Evolutionary conservation across 2,113 vertebrate genomes (phyloP).

Genomic region (Morone chrysops): DNA sequence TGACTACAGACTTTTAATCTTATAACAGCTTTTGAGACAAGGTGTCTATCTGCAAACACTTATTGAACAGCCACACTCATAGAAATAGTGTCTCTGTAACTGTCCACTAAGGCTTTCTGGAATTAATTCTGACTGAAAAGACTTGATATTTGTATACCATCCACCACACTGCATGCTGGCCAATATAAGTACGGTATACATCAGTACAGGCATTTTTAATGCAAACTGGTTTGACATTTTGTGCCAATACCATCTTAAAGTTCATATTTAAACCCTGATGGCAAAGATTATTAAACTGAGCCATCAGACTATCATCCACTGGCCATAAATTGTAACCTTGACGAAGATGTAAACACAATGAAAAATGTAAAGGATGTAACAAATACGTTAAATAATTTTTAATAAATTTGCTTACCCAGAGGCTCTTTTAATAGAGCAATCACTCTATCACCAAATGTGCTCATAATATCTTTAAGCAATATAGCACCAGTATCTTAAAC

Average conservation of each 20-base stretch:
- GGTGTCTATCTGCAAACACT: not conserved
- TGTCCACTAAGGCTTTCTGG: not conserved
- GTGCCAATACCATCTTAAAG: not conserved
- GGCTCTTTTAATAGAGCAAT: slow-evolving; percentile 54
- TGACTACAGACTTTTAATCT: not conserved
- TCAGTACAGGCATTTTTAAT: too few relatives aligned
- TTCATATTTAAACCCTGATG: not conserved
- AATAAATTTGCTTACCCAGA: slow-evolving; percentile 33
- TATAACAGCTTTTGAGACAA: not conserved
- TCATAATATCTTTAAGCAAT: slow-evolving; percentile 58
- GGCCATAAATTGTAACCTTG: not conserved
- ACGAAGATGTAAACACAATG: slow-evolving; percentile 22
- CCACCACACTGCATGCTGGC: not conserved
- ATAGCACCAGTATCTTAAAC: slow-evolving; percentile 48
- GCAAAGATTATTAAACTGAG: not conserved
- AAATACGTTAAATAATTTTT: too few relatives aligned
- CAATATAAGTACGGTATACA: too few relatives aligned
- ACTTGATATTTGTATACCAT: not conserved
- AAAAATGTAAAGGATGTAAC: slow-evolving; percentile 21
- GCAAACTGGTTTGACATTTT: not conserved
- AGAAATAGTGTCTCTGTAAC: not conserved
- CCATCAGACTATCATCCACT: slow-evolving; percentile 5
- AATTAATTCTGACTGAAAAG: not conserved
- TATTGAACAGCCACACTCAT: not conserved
- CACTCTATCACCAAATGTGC: slow-evolving; percentile 59